Evolutionary conservation across 1,140 invertebrate genomes (phyloP).

Genomic region (Pogonomyrmex californicus): DNA sequence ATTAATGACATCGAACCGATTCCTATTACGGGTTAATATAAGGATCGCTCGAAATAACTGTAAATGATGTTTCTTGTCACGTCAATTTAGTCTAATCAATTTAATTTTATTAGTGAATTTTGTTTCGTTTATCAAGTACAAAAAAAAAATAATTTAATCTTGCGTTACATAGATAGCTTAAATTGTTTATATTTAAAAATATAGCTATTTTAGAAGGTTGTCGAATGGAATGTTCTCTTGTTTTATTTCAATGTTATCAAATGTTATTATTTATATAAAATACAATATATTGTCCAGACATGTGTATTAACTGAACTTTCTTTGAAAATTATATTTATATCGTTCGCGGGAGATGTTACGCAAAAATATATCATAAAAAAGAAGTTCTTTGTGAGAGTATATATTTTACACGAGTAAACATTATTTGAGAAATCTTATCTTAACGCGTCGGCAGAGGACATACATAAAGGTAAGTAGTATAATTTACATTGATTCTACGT

Average conservation of each 20-base stretch:
- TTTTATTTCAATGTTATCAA: no score
- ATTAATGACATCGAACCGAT: conserved; percentile 10
- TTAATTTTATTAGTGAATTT: not conserved
- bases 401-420: not conserved
- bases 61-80: not conserved
- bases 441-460: not conserved
- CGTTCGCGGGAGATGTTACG: not conserved
- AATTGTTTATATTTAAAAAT: not conserved
- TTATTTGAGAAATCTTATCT: not conserved
- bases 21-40: not conserved
- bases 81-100: not conserved
- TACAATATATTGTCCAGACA: not conserved
- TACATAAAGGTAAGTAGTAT: conserved; percentile 8
- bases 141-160: not conserved
- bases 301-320: not conserved
- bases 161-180: not conserved
- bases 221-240: not conserved
- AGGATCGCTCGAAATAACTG: not conserved
- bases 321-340: not conserved
- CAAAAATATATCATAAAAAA: not conserved
- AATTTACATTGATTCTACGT: conserved; percentile 50
- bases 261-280: no score
- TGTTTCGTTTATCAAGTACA: not conserved
- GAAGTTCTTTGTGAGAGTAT: not conserved
- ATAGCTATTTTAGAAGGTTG: not conserved